Conservation (phyloP, 2,113 vertebrate species). For the Chaetops frenatus region DNA sequence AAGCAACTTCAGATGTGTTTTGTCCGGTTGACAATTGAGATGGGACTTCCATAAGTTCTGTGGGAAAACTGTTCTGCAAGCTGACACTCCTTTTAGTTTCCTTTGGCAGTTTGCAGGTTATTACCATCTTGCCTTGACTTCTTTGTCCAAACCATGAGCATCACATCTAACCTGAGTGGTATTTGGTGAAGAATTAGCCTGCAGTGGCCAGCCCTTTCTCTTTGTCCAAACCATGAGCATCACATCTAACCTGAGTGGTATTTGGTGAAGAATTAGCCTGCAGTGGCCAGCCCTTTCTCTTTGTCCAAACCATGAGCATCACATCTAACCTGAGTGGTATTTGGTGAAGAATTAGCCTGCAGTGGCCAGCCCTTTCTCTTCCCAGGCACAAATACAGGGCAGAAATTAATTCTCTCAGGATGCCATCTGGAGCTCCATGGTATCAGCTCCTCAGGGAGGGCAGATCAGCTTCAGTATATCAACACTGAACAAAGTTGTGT, state of each 20-base stretch:
- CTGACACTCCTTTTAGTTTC: not conserved
- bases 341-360: not conserved
- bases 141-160: not conserved
- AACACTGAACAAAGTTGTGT: not conserved
- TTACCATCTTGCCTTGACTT: not conserved
- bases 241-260: not conserved
- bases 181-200: not conserved
- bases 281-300: not conserved
- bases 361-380: not conserved
- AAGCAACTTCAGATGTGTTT: not conserved
- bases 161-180: not conserved
- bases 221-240: not conserved
- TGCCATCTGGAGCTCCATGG: not conserved
- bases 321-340: not conserved
- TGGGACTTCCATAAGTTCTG: not conserved
- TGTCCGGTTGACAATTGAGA: not conserved
- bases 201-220: not conserved
- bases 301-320: not conserved
- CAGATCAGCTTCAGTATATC: not conserved
- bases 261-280: not conserved
- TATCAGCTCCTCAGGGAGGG: not conserved
- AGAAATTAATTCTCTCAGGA: not conserved
- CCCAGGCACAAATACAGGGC: rapidly evolving
- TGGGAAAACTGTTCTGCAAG: not conserved
- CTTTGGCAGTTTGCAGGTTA: not conserved